These are phyloP conservation scores for Cotesia glomerata DNA, from an alignment of 1,140 invertebrate species.

Conservation along the genomic window DNA sequence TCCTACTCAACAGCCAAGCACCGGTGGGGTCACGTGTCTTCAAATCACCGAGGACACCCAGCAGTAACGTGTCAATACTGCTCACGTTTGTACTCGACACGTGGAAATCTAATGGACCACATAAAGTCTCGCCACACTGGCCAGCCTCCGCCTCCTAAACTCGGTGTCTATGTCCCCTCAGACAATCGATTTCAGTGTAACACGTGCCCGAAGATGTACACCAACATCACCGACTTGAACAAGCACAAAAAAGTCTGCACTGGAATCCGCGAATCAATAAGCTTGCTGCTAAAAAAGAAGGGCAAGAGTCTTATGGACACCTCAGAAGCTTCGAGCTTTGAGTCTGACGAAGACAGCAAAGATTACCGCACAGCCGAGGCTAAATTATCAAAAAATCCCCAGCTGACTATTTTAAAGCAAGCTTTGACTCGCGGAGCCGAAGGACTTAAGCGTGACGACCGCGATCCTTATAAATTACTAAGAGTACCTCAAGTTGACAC, in stretches of 20 bases:
- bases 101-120: constrained; percentile 62
- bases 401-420: constrained; percentile 59
- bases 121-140: constrained; percentile 61
- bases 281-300: constrained; percentile 32
- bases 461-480: constrained; percentile 45
- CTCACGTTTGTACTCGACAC: constrained; percentile 61
- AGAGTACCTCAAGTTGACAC: constrained; percentile 37
- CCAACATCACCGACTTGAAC: constrained; percentile 55
- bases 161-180: constrained; percentile 43
- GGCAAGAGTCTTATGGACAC: constrained; percentile 44
- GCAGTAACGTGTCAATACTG: constrained; percentile 62
- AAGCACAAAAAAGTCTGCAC: constrained; percentile 54
- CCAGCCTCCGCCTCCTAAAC: constrained; percentile 46
- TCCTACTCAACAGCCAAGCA: constrained; percentile 65
- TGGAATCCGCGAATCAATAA: constrained; percentile 42
- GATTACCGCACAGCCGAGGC: constrained; percentile 56
- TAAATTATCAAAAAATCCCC: constrained; percentile 60
- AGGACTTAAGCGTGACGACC: constrained; percentile 50
- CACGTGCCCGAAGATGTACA: constrained; percentile 55
- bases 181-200: constrained; percentile 57
- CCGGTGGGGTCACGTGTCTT: constrained; percentile 65
- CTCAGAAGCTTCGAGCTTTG: constrained; percentile 53
- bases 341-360: constrained; percentile 54
- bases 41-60: constrained; percentile 62
- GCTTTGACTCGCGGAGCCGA: constrained; percentile 54